Evolutionary conservation across 2,113 vertebrate genomes (phyloP).

Genomic region (Gymnorhina tibicen): DNA sequence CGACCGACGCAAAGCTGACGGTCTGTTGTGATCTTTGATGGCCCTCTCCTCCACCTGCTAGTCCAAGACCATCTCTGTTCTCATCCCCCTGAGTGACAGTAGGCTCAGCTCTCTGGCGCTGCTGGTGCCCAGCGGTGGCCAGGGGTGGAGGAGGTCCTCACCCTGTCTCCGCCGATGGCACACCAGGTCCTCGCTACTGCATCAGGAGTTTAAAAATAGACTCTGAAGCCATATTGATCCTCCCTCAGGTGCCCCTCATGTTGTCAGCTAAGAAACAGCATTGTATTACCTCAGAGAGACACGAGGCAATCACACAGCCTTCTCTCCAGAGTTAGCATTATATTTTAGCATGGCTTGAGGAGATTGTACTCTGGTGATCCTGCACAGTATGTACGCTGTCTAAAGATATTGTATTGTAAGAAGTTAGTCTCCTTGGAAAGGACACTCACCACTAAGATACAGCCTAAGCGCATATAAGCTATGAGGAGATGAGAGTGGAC

Average conservation of each 20-base stretch:
- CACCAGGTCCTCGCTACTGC: neutral
- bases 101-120: neutral
- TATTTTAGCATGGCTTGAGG: constrained; percentile 65
- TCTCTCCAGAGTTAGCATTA: constrained; percentile 17
- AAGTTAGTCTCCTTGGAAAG: constrained; percentile 26
- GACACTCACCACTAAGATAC: neutral
- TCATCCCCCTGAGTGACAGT: neutral
- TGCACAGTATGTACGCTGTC: constrained; percentile 7
- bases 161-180: neutral
- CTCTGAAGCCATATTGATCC: constrained; percentile 43
- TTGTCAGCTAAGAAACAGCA: constrained; percentile 30
- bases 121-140: fast-evolving
- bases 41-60: neutral
- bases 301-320: neutral
- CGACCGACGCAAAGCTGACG: neutral
- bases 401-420: neutral
- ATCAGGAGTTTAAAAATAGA: constrained; percentile 21
- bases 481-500: constrained; percentile 26
- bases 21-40: neutral
- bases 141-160: neutral
- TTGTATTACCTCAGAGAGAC: constrained; percentile 58
- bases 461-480: neutral
- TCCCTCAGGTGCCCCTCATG: constrained; percentile 41
- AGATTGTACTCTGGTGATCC: constrained; percentile 23
- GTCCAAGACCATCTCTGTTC: neutral